A percentile compares a stretch with the other conserved stretches of the same genome.
Evolutionary conservation across 2,888 invertebrate species (phyloP).

Genomic region (Smittia aterrima): DNA sequence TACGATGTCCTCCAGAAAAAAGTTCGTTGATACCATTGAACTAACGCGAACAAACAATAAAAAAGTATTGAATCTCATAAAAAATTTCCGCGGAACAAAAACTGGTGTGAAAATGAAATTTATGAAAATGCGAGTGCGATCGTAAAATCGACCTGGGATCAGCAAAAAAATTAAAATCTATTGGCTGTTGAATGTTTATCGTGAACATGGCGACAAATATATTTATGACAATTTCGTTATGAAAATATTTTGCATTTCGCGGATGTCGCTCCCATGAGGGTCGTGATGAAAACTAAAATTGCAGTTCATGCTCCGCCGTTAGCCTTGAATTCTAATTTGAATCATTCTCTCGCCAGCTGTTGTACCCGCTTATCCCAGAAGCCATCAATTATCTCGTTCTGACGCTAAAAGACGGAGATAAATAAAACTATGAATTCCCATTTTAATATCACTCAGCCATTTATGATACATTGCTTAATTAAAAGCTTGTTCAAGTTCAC

Average conservation of each 20-base stretch:
- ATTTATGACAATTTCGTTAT: too few species aligned
- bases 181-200: neutral
- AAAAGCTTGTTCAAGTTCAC: neutral
- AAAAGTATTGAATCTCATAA: neutral
- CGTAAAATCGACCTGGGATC: neutral
- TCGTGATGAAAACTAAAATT: too few species aligned
- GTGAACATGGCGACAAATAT: neutral
- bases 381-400: neutral
- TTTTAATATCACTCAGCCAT: neutral
- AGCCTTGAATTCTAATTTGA: too few species aligned
- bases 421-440: neutral
- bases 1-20: neutral
- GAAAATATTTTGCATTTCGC: too few species aligned
- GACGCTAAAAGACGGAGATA: neutral
- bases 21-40: neutral
- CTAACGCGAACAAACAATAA: neutral
- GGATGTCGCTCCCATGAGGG: too few species aligned
- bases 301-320: too few species aligned
- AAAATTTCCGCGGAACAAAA: neutral
- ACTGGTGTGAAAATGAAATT: slow-evolving; percentile 28
- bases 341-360: too few species aligned
- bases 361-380: neutral
- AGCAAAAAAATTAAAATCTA: neutral
- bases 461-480: neutral
- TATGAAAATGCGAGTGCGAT: slow-evolving; percentile 21